Base-by-base conservation (phyloP, 2,113 vertebrate genomes). In the Gambusia holbrooki region DNA sequence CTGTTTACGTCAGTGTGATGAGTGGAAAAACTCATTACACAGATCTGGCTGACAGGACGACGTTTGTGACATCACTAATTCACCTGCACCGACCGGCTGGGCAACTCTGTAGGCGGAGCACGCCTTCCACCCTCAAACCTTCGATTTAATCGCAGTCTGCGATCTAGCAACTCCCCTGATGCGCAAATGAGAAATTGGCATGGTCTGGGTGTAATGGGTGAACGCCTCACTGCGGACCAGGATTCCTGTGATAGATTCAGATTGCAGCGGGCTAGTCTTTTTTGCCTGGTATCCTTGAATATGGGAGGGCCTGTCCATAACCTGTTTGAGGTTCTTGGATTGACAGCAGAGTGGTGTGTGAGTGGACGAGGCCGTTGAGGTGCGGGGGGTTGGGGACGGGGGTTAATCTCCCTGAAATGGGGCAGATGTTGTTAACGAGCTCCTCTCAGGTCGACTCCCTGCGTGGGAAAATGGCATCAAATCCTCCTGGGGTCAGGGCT, bases 391-490 rank as follows among this genome's bases (percentile, higher is more conserved):
- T 62, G 87, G 85, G 85, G 83, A 77, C 61, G 82, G 82, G 90
- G 92, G 87, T 92, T 93, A 93, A 95, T 94, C 93, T 93, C 90
- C 83, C 93, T 95, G 94, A 95, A 95, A 92, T 81, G 90, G 93
- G 93, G 94, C 94, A 95, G 94, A 95, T 94, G 94, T 94, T 93
- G 90, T 94, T 94, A 94, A 95, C 93, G 90, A 95, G 93, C 91
- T 93, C 87, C 92, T 93, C 92, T 93, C 92, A 94, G 94, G 93
- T 94, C 91, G 88, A 88, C 94, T 94, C 93, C 89, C 86, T 90
- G 90, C 93, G 93, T 95, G 93, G 94, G 94, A 95, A 94, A 95
- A 93, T 91, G 88, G 93, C 93, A 93, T 93, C 90, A 94, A 95
- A 94, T 94, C 94, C 93, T 93, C 86, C 87, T 89, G 92, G 93